Evolutionary conservation across 2,888 invertebrate species (phyloP).

Genomic region (Acrobasis repandana): DNA sequence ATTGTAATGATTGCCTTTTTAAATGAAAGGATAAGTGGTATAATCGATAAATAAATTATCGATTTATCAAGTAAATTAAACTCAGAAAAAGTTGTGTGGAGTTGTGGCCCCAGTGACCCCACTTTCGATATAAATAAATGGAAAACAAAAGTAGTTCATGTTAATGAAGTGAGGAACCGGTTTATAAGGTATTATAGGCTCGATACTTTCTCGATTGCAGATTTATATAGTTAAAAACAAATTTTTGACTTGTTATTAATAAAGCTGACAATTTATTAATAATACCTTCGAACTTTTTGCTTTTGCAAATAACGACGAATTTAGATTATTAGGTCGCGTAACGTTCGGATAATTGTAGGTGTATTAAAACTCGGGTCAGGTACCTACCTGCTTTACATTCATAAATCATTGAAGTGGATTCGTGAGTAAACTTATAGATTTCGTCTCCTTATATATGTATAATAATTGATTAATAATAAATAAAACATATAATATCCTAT

Average conservation of each 20-base stretch:
- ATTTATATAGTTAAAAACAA: not conserved
- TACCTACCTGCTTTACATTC: no score
- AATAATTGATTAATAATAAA: no score
- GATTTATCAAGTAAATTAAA: conserved; percentile 8
- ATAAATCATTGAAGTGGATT: no score
- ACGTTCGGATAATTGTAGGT: no score
- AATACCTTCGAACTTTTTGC: not conserved
- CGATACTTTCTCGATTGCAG: conserved; percentile 20
- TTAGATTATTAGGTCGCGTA: not conserved
- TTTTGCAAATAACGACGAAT: not conserved
- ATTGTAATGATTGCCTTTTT: no score
- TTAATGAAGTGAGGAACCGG: conserved; percentile 13
- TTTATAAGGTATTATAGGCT: not conserved
- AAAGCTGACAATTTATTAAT: not conserved
- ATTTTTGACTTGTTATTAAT: not conserved
- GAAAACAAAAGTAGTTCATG: conserved; percentile 16
- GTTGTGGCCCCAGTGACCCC: conserved; percentile 3
- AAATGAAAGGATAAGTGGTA: no score
- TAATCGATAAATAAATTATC: conserved; percentile 2
- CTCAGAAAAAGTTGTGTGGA: not conserved
- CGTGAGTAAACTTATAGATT: no score
- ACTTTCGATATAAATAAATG: conserved; percentile 22
- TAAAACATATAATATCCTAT: no score
- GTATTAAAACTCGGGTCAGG: no score
- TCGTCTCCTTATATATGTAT: no score